Evolutionary conservation across 2,113 vertebrate species (phyloP).

Genomic region (Corvus hawaiiensis): DNA sequence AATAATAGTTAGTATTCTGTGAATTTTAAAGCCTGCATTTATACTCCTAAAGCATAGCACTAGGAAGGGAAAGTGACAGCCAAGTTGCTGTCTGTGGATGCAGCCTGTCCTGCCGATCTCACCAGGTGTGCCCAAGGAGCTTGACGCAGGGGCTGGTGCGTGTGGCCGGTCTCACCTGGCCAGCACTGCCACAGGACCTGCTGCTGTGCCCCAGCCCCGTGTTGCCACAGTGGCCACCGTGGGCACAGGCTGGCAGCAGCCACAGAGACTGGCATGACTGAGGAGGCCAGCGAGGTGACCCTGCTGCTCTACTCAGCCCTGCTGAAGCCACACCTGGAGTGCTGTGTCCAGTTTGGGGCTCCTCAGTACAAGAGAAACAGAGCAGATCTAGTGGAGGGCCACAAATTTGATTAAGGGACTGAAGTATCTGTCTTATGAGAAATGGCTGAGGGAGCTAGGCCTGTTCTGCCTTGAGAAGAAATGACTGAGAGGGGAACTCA

Average conservation of each 20-base stretch:
- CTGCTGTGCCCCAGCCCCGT: not conserved
- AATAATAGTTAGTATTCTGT: not conserved
- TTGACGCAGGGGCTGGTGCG: fast-evolving
- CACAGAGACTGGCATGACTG: not conserved
- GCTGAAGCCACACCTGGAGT: not conserved
- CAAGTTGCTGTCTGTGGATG: fast-evolving
- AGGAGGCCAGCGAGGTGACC: not conserved
- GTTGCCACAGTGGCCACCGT: not conserved
- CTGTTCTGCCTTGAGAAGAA: not conserved
- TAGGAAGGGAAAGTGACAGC: not conserved
- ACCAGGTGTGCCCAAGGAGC: fast-evolving
- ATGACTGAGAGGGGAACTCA: not conserved
- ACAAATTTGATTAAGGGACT: not conserved
- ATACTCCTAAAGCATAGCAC: not conserved
- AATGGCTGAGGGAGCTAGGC: not conserved
- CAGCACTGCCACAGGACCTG: fast-evolving
- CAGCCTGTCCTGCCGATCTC: not conserved
- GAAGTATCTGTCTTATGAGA: too few relatives aligned
- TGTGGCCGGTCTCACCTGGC: fast-evolving
- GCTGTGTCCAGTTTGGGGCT: not conserved
- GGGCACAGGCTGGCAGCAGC: not conserved
- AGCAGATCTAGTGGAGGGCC: fast-evolving
- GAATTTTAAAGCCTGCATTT: not conserved
- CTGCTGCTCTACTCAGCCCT: not conserved
- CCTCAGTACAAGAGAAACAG: not conserved